Evolutionary conservation across 2,797 vertebrate genomes (phyloP), one percentile per base, ranked within the genome.

Genomic region (Coendou prehensilis): DNA sequence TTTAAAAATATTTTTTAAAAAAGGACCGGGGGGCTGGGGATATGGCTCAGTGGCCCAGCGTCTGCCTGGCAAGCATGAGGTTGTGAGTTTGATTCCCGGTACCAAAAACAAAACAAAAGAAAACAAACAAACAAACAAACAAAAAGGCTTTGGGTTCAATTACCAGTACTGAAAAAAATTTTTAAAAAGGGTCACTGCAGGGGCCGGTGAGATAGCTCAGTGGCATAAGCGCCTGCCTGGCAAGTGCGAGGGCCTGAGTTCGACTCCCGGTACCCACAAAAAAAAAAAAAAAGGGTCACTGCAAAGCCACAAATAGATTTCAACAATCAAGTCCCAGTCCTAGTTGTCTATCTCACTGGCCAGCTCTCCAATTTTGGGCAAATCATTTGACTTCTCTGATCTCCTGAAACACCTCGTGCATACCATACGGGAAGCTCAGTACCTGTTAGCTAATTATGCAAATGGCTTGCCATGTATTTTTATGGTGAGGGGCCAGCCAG

Each of bases 241-340:
- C 37, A 41, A 41, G 37, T 41, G 37, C 37, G 37, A 41, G 37
- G 37, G 37, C 37, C 37, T 41, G 37, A 41, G 37, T 41, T 41
- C 37, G 37, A 41, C 37, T 41, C 37, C 37, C 37, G 37, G 37
- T 41, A 41, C 2, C 37, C 37, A 41, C 37, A 33, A 28, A 20
- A 30, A 26, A 41, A 28, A 26, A 30, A 20, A 17, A 33, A 30
- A 26, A 52, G 1, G 3, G 23, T 54, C 52, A 13, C 30, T 13
- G 37, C 2, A 41, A 86, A 63, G 9, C 37, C 4, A n/a, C 59
- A 6, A 1, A 52, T 5, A 13, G n/a, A 30, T 5, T 41, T 73
- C 20, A 37, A 20, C 20, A 1, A 0, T 6, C 7, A 10, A 54
- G 17, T 9, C 2, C 8, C 17, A 2, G 14, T 23, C 33, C 5